These are phyloP conservation scores for Trididemnum nubilum DNA, from an alignment of 23 tunicate species.

Conservation along the genomic window DNA sequence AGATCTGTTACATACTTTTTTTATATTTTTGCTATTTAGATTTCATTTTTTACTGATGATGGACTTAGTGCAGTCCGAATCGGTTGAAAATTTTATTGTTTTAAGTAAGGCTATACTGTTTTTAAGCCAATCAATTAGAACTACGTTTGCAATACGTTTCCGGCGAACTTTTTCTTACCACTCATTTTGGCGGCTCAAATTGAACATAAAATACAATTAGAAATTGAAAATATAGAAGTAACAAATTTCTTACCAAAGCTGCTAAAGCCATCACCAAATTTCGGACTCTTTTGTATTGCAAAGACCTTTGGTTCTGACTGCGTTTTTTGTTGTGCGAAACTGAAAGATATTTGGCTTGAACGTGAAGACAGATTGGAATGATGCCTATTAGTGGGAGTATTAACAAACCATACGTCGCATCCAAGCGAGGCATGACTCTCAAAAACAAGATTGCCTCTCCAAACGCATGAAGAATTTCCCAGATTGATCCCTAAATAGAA, in stretches of 20 bases:
- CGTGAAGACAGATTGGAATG: conserved; percentile 51
- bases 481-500: conserved; percentile 63
- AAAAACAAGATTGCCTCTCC: conserved; percentile 64
- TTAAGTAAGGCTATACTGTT: too few relatives aligned
- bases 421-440: conserved; percentile 65
- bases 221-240: too few relatives aligned
- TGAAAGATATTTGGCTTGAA: conserved; percentile 48
- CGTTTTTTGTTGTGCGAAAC: conserved; percentile 30
- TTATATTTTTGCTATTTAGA: too few relatives aligned
- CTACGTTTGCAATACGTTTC: too few relatives aligned
- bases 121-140: too few relatives aligned
- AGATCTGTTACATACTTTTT: too few relatives aligned
- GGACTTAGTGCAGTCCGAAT: too few relatives aligned
- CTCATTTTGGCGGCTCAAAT: too few relatives aligned
- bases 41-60: too few relatives aligned
- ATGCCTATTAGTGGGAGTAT: conserved; percentile 58
- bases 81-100: too few relatives aligned
- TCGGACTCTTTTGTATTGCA: conserved; percentile 20
- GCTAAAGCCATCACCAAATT: conserved; percentile 10
- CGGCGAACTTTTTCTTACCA: too few relatives aligned
- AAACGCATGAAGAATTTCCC: conserved; percentile 59
- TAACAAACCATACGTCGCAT: conserved; percentile 55
- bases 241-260: conserved; percentile 8
- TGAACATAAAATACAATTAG: too few relatives aligned
- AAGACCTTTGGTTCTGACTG: neutral